Base-by-base conservation (phyloP, 2,888 invertebrate genomes). In the Subacronicta megacephala region DNA sequence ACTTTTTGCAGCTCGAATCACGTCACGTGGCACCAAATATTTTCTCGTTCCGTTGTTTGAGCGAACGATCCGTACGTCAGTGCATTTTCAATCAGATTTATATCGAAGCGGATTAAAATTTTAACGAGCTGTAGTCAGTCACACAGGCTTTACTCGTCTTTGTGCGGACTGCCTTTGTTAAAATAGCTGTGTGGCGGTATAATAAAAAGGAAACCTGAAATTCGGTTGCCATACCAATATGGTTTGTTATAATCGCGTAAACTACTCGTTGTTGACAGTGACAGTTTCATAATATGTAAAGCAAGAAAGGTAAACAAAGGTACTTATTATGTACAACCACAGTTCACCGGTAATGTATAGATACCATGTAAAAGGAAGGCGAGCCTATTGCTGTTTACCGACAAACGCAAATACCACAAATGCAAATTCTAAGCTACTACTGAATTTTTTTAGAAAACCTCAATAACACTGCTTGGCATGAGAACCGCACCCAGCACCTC, bases 11-110 rank as follows among this genome's bases (percentile, higher is more conserved):
- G 45, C 35, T 16, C 57, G 60, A 51, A 38, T 56, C 53, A 64
- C 60, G 68, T 71, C 69, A 77, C 71, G 57, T 57, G 55, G 61
- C 57, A 46, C 66, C 72, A 78, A 80, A 72, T 73, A 75, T 73
- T 58, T 62, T 75, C 71, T 65, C 71, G 52, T 49, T 40, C 55
- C 65, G 72, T 82, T 82, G 81, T 84, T 78, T 71, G 75, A 62
- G 63, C 76, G 78, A 88, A 85, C 85, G 83, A 86, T 79, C 78
- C 83, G 78, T 82, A 78, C 67, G 71, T 75, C 78, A 70, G 77
- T 84, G 84, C 83, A 85, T 87, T 89, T 87, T 82, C 88, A 89
- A 89, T 90, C 89, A 87, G 87, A 87, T 88, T 88, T 89, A 87
- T 87, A 85, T 86, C 84, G 79, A 57, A 82, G 72, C 71, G 87